A percentile compares a stretch with the other conserved stretches of the same genome.
phyloP scores from a whole-genome alignment of 2,888 invertebrate genomes.

The Dysmachus trigonus region DNA sequence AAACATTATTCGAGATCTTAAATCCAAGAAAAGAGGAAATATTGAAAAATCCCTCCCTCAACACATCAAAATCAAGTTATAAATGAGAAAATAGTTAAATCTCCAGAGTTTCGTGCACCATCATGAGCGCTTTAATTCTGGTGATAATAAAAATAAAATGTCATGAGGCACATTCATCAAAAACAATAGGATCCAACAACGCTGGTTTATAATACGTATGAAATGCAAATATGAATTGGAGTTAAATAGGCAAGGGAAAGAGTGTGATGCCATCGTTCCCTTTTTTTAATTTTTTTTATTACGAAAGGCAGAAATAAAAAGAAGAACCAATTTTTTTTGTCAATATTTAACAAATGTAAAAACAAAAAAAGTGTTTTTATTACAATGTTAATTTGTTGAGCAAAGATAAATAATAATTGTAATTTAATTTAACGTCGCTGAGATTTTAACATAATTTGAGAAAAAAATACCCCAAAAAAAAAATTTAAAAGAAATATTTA shows the following conservation, averaged over 20 bases:
- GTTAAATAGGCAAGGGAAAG: not conserved
- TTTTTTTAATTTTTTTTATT: constrained; percentile 34
- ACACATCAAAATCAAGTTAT: not conserved
- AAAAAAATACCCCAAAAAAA: constrained; percentile 15
- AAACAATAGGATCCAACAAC: not conserved
- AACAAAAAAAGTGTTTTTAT: constrained; percentile 37
- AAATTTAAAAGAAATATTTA: not conserved
- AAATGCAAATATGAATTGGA: not conserved
- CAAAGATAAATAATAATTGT: constrained; percentile 6
- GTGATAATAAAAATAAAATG: not conserved
- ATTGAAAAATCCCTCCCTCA: not conserved
- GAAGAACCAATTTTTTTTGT: not conserved
- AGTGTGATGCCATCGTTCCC: not conserved
- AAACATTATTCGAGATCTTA: not conserved
- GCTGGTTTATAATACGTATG: not conserved
- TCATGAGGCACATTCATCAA: not conserved
- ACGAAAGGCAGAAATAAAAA: not conserved
- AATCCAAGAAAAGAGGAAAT: not conserved
- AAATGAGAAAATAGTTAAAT: not conserved
- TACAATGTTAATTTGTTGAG: constrained; percentile 38
- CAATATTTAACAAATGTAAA: constrained; percentile 37
- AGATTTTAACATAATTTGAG: constrained; percentile 2
- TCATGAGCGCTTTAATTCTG: not conserved
- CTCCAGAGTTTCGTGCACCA: not conserved
- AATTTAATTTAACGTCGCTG: constrained; percentile 17